These are phyloP conservation scores for Meleagris gallopavo DNA, from an alignment of 2,113 vertebrate genomes.

Conservation along the genomic window DNA sequence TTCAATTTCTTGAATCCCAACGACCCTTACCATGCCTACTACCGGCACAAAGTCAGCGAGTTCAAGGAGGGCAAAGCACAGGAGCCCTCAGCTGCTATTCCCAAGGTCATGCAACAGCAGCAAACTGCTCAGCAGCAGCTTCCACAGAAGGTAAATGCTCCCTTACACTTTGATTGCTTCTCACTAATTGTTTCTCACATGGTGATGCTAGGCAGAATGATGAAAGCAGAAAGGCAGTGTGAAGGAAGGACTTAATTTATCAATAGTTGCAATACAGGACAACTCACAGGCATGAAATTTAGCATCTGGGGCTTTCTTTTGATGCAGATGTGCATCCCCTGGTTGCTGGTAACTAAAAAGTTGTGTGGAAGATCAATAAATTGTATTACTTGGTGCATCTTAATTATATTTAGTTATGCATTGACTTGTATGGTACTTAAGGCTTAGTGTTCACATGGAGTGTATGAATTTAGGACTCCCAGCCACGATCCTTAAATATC, in stretches of 20 bases:
- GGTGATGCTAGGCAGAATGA: not conserved
- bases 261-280: not conserved
- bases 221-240: not conserved
- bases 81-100: conserved; percentile 95
- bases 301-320: not conserved
- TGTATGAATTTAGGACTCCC: not conserved
- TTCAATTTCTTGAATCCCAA: conserved; percentile 98
- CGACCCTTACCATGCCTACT: conserved; percentile 98
- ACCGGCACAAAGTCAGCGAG: conserved; percentile 98
- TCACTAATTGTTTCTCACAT: not conserved
- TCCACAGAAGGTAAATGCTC: conserved; percentile 87
- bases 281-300: not conserved
- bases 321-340: not conserved
- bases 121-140: conserved; percentile 88
- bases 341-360: not conserved
- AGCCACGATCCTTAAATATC: not conserved
- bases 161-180: accelerated
- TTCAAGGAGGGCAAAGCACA: conserved; percentile 98
- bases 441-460: accelerated
- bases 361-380: not conserved
- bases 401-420: not conserved
- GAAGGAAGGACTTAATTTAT: not conserved
- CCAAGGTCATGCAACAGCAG: conserved; percentile 98
- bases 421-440: not conserved
- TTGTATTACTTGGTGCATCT: not conserved